Base-by-base conservation (phyloP, 2,113 vertebrate species). In the Gymnorhina tibicen region DNA sequence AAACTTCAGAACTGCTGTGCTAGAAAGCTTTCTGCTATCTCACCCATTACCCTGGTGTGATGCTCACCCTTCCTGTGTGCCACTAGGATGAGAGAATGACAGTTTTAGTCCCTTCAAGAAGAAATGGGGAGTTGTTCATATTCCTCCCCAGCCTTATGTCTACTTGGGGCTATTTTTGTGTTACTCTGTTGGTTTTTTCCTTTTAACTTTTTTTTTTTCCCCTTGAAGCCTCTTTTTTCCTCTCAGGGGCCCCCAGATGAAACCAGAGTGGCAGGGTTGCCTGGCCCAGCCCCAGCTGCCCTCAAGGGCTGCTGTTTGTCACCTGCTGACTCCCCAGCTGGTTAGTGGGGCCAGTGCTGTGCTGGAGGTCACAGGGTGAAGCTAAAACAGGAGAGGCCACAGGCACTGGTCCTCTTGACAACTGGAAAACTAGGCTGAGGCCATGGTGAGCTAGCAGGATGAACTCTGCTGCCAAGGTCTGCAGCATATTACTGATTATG, bases 181-280 rank as follows among this genome's bases (percentile, higher is more conserved):
- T 22, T 42, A 5, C 6, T 64, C 73, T 56, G 24, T 12, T n/a
- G 3, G 8, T 49, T 66, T 69, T 33, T 37, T 4, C 4, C 1
- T 20, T 52, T 30, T 23, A 1, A 1, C 9, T 7, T 15, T 27
- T 23, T 42, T 15, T 7, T 22, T 7, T 4, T 13, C 15, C 2
- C 5, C 10, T n/a, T 10, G 30, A 13, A 49, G 30, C 4, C 30
- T 16, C 7, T n/a, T n/a, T 49, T 68, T 24, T 6, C 27, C 26
- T 50, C 30, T 41, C 11, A 66, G 50, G 23, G 12, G 7, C 13
- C 66, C 64, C 15, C 37, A 69, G 30, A 18, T 52, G 70, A 81
- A 84, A 5, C 7, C 58, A 58, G 15, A 16, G 14, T 5, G 13
- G 13, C 35, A 42, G 21, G 39, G 18, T 2, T 19, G 10, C 41